A percentile compares a stretch with the other conserved stretches of the same genome.
Evolutionary conservation across 2,888 invertebrate genomes (phyloP).

Genomic region (Pseudeuparius sepicola): DNA sequence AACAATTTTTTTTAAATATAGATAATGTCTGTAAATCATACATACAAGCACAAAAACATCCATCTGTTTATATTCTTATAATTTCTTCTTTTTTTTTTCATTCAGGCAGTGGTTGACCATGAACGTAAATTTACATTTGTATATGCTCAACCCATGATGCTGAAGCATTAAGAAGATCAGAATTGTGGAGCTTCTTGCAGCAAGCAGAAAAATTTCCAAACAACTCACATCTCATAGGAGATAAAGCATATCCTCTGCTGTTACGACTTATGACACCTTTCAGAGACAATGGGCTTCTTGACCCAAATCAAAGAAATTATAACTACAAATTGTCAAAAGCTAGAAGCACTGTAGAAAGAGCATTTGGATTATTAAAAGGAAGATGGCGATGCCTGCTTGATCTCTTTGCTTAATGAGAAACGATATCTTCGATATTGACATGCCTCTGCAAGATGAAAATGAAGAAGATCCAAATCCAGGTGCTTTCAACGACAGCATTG

Average conservation of each 20-base stretch:
- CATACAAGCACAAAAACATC: too few relatives aligned
- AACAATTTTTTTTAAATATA: too few relatives aligned
- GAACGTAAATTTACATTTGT: background rate
- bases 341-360: background rate
- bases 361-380: conserved; percentile 3
- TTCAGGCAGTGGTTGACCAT: background rate
- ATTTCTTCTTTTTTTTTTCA: too few relatives aligned
- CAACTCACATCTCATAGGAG: conserved; percentile 1
- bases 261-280: background rate
- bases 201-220: background rate
- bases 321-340: conserved; percentile 3
- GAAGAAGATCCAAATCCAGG: too few relatives aligned
- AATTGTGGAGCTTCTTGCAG: background rate
- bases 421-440: too few relatives aligned
- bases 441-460: too few relatives aligned
- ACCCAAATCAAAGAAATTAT: background rate
- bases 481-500: too few relatives aligned
- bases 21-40: too few relatives aligned
- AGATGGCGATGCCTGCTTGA: conserved; percentile 3
- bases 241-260: background rate
- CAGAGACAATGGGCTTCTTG: conserved; percentile 5
- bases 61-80: too few relatives aligned
- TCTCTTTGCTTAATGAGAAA: too few relatives aligned
- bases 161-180: too few relatives aligned
- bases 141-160: too few relatives aligned